phyloP scores from a whole-genome alignment of 2,113 vertebrate species.

The Cavia aperea region DNA sequence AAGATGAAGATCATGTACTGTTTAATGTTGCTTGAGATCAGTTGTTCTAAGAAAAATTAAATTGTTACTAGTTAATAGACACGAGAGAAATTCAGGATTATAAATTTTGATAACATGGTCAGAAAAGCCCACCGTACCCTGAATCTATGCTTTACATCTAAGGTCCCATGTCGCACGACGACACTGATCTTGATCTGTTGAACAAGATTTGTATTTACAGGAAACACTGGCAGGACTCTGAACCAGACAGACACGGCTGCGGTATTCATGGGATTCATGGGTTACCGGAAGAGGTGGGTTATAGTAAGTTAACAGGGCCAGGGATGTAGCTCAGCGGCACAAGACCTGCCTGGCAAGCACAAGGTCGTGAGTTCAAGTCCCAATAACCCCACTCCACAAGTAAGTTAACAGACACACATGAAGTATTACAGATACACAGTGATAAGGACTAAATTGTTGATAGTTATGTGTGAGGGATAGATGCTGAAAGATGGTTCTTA shows the following conservation, averaged over 20 bases:
- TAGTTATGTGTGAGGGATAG: neutral
- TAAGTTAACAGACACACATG: neutral
- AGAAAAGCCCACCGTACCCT: neutral
- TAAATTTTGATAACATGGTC: neutral
- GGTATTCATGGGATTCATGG: neutral
- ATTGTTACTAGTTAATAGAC: constrained; percentile 25
- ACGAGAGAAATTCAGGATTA: neutral
- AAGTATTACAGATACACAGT: neutral
- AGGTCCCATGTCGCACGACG: neutral
- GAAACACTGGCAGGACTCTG: neutral
- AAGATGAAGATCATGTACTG: neutral
- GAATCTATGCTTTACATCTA: neutral
- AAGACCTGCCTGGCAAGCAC: too few species aligned
- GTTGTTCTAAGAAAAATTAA: constrained; percentile 1
- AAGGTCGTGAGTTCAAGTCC: too few species aligned
- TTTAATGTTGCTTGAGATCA: neutral
- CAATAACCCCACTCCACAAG: neutral
- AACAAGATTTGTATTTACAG: neutral
- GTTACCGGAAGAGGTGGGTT: neutral
- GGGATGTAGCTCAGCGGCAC: too few species aligned
- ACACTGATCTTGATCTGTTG: neutral
- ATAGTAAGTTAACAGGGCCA: neutral
- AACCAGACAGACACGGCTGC: neutral
- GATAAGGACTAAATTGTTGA: neutral
- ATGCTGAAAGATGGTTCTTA: neutral